Conservation (phyloP, 2,113 vertebrate species). For the Solea senegalensis region DNA sequence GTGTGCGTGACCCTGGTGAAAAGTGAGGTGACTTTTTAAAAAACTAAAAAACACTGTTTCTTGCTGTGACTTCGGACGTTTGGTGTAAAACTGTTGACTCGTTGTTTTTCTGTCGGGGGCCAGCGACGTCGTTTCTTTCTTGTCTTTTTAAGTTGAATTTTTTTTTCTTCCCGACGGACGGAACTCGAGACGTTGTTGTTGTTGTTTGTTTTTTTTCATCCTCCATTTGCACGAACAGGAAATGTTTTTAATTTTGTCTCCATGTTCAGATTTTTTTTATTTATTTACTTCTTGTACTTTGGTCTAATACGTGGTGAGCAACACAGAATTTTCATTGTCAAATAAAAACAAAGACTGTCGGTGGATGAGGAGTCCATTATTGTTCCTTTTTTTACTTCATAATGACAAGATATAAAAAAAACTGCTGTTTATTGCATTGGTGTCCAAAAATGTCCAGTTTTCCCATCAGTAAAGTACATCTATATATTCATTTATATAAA, state of each 20-base stretch:
- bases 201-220: constrained; percentile 64
- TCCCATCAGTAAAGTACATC: no score
- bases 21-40: constrained; percentile 79
- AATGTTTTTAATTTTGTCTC: constrained; percentile 77
- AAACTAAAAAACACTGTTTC: constrained; percentile 78
- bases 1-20: constrained; percentile 86
- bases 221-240: constrained; percentile 91
- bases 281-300: constrained; percentile 92
- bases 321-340: constrained; percentile 88
- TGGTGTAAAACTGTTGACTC: constrained; percentile 88
- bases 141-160: constrained; percentile 88
- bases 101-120: constrained; percentile 70
- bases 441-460: no score
- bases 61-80: constrained; percentile 90
- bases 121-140: constrained; percentile 52
- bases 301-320: constrained; percentile 93
- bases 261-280: constrained; percentile 56
- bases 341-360: constrained; percentile 85
- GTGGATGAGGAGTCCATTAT: constrained; percentile 32
- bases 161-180: constrained; percentile 78
- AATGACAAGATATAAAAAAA: no score
- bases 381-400: not conserved
- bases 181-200: constrained; percentile 62
- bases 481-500: no score
- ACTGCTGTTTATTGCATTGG: no score